Percentiles rank a stretch among this genome's conserved stretches.
phyloP scores from a whole-genome alignment of 1,140 invertebrate species.

The Eriocheir sinensis region DNA sequence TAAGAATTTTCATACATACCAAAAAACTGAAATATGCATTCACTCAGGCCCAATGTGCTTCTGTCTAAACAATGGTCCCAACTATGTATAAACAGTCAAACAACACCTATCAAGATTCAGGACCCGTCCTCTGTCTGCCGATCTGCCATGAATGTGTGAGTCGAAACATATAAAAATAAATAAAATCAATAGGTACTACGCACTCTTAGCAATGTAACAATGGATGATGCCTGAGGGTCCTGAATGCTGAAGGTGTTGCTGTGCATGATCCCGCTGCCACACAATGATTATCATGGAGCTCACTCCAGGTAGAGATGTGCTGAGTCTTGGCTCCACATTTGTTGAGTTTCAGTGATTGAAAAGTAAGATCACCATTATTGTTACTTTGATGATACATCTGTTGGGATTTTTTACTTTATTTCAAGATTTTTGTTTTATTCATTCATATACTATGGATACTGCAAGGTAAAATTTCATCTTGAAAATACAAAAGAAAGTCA shows the following conservation, averaged over 20 bases:
- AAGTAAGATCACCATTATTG: neutral
- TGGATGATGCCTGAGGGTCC: constrained; percentile 9
- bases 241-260: constrained; percentile 33
- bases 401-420: neutral
- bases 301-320: neutral
- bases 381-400: neutral
- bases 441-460: neutral
- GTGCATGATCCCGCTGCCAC: neutral
- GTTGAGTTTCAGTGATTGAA: neutral
- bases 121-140: neutral
- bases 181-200: neutral
- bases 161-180: constrained; percentile 42
- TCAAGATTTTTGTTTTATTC: too few species aligned
- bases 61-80: constrained; percentile 59
- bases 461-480: constrained; percentile 3
- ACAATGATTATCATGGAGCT: constrained; percentile 29
- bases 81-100: neutral
- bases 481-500: constrained; percentile 3
- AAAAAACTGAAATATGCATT: constrained; percentile 34
- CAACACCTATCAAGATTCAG: constrained; percentile 42
- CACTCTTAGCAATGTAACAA: neutral
- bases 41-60: neutral
- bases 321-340: neutral
- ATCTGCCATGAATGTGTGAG: constrained; percentile 43
- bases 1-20: constrained; percentile 41